Evolutionary conservation across 1,140 invertebrate genomes (phyloP), one percentile per base, ranked within the genome.

Genomic region (Meteorus sp.): DNA sequence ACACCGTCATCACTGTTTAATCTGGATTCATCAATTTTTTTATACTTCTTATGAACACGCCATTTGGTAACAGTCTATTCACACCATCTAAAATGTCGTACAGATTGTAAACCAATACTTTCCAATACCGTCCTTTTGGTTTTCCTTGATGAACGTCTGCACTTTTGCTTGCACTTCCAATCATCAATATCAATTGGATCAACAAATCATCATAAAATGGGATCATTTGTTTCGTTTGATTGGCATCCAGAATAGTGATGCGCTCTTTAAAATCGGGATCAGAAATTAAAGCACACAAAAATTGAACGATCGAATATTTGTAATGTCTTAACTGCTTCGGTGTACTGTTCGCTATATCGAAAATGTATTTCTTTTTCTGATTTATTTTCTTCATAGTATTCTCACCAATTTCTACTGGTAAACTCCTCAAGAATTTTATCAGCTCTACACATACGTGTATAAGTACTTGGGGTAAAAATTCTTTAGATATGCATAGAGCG

Each of bases 301-400:
- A 90, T 23, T 86, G 86, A 1, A 93, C 74, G n/a, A 88, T 80
- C 0, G 86, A 83, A 66, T 92, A 93, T 78, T 90, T 94, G 66
- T 90, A 94, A 69, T 93, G 88, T 9, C 90, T 81, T 59, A 94
- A 74, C 58, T 93, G 88, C 70, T 92, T 89, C 1, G 86, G 80
- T 2, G 85, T 84, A 64, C 87, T 85, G 1, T 80, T 80, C 6
- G 77, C 78, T 0, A 91, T 80, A 70, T 88, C 86, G 60, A 93
- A 91, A 33, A 92, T 83, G 19, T 84, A 77, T 47, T 82, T 82
- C 20, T 75, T 73, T 5, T 64, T 60, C 54, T 51, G 61, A 39
- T 67, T 60, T 45, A 73, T 59, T 63, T 25, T 64, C 75, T 69
- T 9, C 60, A 70, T 6, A 70, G 63, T 41, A 7, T 77, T 71